These are phyloP conservation scores for Helobdella robusta DNA, from an alignment of 2,888 invertebrate genomes.

Conservation along the genomic window DNA sequence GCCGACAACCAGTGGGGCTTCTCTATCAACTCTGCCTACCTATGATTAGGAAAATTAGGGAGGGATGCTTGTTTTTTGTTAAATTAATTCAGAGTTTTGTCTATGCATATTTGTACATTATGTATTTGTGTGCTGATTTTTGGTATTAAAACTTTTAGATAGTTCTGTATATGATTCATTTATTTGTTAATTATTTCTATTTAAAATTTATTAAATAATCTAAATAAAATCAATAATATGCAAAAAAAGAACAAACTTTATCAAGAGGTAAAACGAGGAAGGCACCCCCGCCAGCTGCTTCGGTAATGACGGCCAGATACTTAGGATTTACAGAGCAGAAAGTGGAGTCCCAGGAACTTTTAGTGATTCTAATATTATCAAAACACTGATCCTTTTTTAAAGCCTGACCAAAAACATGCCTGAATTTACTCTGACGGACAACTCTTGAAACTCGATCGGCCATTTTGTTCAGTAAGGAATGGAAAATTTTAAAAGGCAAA, in stretches of 20 bases:
- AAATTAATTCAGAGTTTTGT: too few species aligned
- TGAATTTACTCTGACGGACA: constrained; percentile 85
- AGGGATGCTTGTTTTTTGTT: too few species aligned
- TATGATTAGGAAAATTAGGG: constrained; percentile 36
- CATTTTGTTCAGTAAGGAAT: constrained; percentile 5
- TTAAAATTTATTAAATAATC: too few species aligned
- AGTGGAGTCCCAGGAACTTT: constrained; percentile 85
- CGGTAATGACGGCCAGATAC: constrained; percentile 78
- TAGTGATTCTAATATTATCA: constrained; percentile 83
- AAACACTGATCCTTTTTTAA: constrained; percentile 80
- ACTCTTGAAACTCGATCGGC: constrained; percentile 51
- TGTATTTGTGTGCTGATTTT: too few species aligned
- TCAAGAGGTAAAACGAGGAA: constrained; percentile 81
- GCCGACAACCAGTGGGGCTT: constrained; percentile 69
- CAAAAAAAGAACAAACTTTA: constrained; percentile 56
- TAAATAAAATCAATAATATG: too few species aligned
- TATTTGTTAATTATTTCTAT: too few species aligned
- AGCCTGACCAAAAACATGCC: constrained; percentile 86
- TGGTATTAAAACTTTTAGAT: too few species aligned
- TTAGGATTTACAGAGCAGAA: constrained; percentile 92
- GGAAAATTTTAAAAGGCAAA: background rate
- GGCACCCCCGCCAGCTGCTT: constrained; percentile 84
- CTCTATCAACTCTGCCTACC: constrained; percentile 71
- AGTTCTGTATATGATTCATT: too few species aligned
- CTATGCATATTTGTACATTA: too few species aligned